Base-by-base conservation (phyloP, 2,888 invertebrate species). In the Lasioglossum figueresi region DNA sequence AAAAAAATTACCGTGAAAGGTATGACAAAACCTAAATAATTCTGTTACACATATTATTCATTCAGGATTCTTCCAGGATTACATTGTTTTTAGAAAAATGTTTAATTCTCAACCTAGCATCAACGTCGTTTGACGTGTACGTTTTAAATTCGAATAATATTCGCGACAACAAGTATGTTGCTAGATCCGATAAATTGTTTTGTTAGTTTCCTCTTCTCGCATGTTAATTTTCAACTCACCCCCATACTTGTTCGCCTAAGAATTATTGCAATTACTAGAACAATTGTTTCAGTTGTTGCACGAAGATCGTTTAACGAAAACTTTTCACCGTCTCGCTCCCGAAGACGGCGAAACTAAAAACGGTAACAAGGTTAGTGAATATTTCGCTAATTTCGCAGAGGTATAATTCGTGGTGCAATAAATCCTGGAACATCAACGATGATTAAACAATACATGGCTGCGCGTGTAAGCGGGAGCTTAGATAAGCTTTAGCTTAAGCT, bases 391-490 rank as follows among this genome's bases (percentile, higher is more conserved):
- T 80, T 86, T 85, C 48, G 34, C 59, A 43, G 73, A 70, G 70
- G 59, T 52, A 59, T 79, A 82, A 80, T 84, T 82, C 72, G 72
- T 52, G 82, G 80, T 52, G 70, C 84, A 87, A 86, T 87, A 87
- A 85, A 85, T 87, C 83, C 83, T 63, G 74, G 76, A 78, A 87
- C 80, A 87, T 83, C 88, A 83, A 85, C 88, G 89, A 89, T 84
- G 89, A 89, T 89, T 89, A 89, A 89, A 89, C 85, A 89, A 87
- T 89, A 85, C 87, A 83, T 85, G 83, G 84, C 77, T 76, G 82
- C 80, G 81, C 83, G 80, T 84, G 82, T 87, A 82, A 90, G 88
- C 88, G 71, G 85, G 79, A 90, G 89, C 84, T 90, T 88, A 90
- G 90, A 85, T 85, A 88, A 88, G 90, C 90, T 88, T 89, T 77